phyloP scores from a whole-genome alignment of 2,113 vertebrate species.

The Rhegmatorhina hoffmannsi region DNA sequence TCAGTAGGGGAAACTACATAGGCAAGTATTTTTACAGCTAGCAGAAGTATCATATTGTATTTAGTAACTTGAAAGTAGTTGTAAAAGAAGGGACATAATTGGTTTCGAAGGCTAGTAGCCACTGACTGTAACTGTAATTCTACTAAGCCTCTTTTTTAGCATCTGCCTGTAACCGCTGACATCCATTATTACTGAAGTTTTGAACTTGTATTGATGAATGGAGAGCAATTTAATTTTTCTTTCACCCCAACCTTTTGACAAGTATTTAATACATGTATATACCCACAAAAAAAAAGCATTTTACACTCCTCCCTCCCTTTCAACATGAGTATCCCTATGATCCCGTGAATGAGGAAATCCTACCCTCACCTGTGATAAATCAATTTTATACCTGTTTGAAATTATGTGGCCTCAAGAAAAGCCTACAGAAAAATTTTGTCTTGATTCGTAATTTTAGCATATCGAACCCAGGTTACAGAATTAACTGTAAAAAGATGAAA shows the following conservation, averaged over 20 bases:
- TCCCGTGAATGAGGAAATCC: not conserved
- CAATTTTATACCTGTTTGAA: not conserved
- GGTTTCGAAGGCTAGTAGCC: not conserved
- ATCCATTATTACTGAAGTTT: not conserved
- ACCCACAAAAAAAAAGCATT: not conserved
- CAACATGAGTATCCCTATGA: not conserved
- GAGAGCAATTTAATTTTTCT: not conserved
- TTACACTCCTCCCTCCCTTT: not conserved
- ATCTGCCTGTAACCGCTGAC: not conserved
- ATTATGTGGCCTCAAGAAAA: not conserved
- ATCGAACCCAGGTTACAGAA: not conserved
- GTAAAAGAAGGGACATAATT: not conserved
- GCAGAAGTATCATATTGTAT: not conserved
- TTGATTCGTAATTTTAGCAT: not conserved
- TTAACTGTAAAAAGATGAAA: not conserved
- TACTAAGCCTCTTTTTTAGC: not conserved
- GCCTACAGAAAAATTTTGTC: not conserved
- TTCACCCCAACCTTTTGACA: not conserved
- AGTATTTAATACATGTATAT: not conserved
- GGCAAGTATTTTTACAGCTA: not conserved
- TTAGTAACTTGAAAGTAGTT: not conserved
- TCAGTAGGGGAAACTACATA: not conserved
- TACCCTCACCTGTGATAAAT: not conserved
- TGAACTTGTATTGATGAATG: not conserved
- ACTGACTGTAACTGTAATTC: not conserved